Conservation (phyloP, 2,888 invertebrate genomes). For the Epirrhoe alternata region DNA sequence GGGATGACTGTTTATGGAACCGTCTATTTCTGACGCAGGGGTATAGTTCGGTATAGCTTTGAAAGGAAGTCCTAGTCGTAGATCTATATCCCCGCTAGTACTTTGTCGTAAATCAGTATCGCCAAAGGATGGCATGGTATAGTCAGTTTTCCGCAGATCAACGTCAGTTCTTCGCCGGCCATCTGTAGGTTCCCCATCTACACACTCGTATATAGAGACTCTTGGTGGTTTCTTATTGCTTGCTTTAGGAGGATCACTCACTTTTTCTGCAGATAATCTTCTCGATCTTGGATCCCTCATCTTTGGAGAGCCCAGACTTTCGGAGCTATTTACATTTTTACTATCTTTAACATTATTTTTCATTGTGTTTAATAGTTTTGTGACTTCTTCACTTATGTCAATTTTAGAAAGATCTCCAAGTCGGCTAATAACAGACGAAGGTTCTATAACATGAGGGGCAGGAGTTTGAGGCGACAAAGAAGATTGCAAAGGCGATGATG, state of each 20-base stretch:
- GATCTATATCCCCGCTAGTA: constrained; percentile 88
- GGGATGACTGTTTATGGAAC: constrained; percentile 91
- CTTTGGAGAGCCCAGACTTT: constrained; percentile 59
- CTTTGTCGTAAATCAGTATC: constrained; percentile 87
- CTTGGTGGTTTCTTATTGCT: constrained; percentile 66
- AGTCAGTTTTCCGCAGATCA: constrained; percentile 81
- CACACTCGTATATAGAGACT: constrained; percentile 86
- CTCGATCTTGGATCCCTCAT: constrained; percentile 74
- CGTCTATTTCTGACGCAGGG: constrained; percentile 94
- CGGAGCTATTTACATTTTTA: constrained; percentile 56
- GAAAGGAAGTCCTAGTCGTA: constrained; percentile 90
- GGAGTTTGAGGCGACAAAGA: constrained; percentile 61
- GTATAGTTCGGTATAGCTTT: constrained; percentile 92
- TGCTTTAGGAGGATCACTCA: constrained; percentile 55
- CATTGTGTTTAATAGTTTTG: constrained; percentile 88
- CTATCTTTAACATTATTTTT: constrained; percentile 77
- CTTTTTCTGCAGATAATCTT: constrained; percentile 69
- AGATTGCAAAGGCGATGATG: constrained; percentile 64
- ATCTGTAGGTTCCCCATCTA: constrained; percentile 82
- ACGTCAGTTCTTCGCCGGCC: constrained; percentile 79
- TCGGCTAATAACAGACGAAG: constrained; percentile 84
- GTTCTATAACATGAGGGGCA: constrained; percentile 83
- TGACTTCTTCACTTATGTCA: constrained; percentile 90
- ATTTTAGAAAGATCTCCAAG: constrained; percentile 90
- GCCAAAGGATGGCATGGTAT: constrained; percentile 84